Evolutionary conservation across 1,140 invertebrate genomes (phyloP).

Genomic region (Cephus cinctus): DNA sequence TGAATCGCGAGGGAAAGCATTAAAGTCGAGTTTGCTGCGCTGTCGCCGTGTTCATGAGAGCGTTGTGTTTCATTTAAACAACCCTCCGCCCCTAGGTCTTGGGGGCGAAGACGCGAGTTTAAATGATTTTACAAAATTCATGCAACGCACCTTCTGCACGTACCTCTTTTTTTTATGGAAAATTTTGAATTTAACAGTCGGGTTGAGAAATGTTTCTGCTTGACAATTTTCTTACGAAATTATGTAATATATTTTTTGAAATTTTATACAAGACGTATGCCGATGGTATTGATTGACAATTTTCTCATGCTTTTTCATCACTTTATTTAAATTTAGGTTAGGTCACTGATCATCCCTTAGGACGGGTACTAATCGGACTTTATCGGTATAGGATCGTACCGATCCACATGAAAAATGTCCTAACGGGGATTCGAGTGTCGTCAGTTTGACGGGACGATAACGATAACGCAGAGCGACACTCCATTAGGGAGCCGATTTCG

Average conservation of each 20-base stretch:
- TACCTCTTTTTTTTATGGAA: too few species aligned
- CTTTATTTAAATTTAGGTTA: too few species aligned
- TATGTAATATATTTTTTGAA: conserved; percentile 23
- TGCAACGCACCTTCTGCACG: too few species aligned
- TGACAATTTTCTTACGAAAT: conserved; percentile 20
- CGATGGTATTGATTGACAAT: conserved; percentile 18
- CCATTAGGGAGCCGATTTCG: conserved; percentile 33
- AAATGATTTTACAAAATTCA: conserved; percentile 4
- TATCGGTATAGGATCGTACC: conserved; percentile 16
- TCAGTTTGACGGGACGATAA: conserved; percentile 40
- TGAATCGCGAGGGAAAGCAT: conserved; percentile 34
- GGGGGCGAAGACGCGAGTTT: background rate
- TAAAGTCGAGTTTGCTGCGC: conserved; percentile 36
- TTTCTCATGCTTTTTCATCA: conserved; percentile 17
- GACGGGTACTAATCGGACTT: too few species aligned
- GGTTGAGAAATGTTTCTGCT: too few species aligned
- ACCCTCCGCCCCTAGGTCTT: background rate
- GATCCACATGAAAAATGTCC: conserved; percentile 39
- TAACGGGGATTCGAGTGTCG: conserved; percentile 40
- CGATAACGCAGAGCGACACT: conserved; percentile 43
- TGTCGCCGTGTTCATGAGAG: conserved; percentile 1
- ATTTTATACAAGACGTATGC: conserved; percentile 4
- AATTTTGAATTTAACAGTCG: too few species aligned
- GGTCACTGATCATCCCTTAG: too few species aligned
- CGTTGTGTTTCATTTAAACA: conserved; percentile 12